These are phyloP conservation scores for Pygoscelis adeliae DNA, from an alignment of 2,113 vertebrate genomes.

Conservation along the genomic window DNA sequence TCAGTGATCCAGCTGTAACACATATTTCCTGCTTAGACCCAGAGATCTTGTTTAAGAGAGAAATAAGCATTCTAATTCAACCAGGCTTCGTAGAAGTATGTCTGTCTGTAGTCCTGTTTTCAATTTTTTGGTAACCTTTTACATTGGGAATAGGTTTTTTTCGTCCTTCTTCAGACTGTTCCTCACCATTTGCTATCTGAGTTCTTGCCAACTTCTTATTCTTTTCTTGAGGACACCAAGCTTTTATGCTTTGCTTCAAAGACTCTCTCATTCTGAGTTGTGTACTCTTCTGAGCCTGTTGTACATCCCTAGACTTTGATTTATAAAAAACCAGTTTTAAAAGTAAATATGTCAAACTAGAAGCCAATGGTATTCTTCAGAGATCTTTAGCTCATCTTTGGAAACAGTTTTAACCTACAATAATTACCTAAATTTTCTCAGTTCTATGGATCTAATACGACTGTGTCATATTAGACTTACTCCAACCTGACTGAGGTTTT, in stretches of 20 bases:
- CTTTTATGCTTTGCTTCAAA: neutral
- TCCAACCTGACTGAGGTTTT: neutral
- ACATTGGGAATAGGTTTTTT: neutral
- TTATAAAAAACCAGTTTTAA: neutral
- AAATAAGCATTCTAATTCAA: neutral
- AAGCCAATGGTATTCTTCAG: neutral
- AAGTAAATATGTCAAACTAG: neutral
- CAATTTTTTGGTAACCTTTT: neutral
- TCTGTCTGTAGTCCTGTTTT: neutral
- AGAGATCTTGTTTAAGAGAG: neutral
- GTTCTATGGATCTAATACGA: neutral
- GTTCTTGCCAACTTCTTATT: neutral
- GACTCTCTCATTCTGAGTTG: neutral
- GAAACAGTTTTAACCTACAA: neutral
- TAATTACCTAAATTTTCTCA: neutral
- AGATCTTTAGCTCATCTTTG: neutral
- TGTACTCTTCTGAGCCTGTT: neutral
- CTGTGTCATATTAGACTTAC: neutral
- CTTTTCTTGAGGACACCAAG: neutral
- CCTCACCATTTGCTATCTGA: neutral
- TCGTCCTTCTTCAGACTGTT: neutral
- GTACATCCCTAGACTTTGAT: neutral
- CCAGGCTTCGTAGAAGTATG: neutral
- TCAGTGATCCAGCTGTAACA: neutral
- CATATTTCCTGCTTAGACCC: neutral